Conservation (phyloP, 2,113 vertebrate species). For the Rhea pennata region DNA sequence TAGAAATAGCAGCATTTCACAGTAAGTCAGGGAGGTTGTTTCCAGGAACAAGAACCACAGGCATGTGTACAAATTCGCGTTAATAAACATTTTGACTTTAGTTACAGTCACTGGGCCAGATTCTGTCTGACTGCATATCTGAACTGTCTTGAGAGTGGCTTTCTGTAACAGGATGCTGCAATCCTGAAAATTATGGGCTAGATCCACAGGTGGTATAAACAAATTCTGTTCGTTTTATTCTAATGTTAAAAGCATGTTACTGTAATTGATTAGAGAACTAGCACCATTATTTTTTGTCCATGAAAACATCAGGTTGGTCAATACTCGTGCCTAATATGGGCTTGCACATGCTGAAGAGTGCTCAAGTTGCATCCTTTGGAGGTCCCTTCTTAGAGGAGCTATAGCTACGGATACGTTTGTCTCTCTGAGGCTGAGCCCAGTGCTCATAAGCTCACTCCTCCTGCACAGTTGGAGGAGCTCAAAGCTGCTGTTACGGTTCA, state of each 20-base stretch:
- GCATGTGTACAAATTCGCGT: conserved; percentile 46
- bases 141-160: conserved; percentile 39
- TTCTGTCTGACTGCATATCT: neutral
- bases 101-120: conserved; percentile 19
- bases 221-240: neutral
- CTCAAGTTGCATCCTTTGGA: neutral
- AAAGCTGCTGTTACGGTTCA: neutral
- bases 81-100: conserved; percentile 49
- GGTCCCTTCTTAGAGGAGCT: neutral
- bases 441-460: neutral
- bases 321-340: neutral
- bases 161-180: neutral
- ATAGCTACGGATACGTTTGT: neutral
- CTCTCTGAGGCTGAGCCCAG: neutral
- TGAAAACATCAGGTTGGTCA: neutral
- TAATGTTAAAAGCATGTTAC: neutral
- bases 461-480: neutral
- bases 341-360: neutral
- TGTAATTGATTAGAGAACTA: neutral
- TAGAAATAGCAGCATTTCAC: conserved; percentile 53
- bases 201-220: conserved; percentile 26
- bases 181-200: conserved; percentile 1
- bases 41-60: conserved; percentile 62
- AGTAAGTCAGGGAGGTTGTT: conserved; percentile 14
- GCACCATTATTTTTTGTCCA: neutral